These are phyloP conservation scores for Zaprionus davidi DNA, from an alignment of 1,140 invertebrate species.

Conservation along the genomic window DNA sequence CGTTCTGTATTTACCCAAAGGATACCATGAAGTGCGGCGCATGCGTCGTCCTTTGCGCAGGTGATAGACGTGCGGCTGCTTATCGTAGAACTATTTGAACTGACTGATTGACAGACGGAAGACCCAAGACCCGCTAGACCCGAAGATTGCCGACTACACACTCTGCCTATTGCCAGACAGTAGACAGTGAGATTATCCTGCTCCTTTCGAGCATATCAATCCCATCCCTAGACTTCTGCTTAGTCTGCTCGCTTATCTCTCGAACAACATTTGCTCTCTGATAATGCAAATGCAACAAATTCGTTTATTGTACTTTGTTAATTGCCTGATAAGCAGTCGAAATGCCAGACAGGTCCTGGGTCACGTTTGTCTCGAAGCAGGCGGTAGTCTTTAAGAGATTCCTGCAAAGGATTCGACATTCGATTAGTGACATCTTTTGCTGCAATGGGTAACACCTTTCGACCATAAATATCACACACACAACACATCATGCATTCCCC, in stretches of 20 bases:
- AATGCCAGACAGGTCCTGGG: constrained; percentile 18
- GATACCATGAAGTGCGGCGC: constrained; percentile 20
- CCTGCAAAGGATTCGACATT: constrained; percentile 16
- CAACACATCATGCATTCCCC: constrained; percentile 11
- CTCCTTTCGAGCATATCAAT: neutral
- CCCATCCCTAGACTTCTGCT: neutral
- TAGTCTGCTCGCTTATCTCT: constrained; percentile 28
- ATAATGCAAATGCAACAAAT: constrained; percentile 39
- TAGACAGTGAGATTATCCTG: constrained; percentile 21
- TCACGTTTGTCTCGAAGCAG: constrained; percentile 32
- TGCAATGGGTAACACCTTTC: constrained; percentile 63
- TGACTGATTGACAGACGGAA: constrained; percentile 29
- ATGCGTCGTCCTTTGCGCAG: constrained; percentile 32
- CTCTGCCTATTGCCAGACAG: constrained; percentile 5
- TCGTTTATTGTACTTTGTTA: constrained; percentile 21
- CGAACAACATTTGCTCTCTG: constrained; percentile 24
- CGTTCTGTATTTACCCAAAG: constrained; percentile 36
- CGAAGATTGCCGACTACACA: neutral
- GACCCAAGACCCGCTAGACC: neutral
- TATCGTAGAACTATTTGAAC: constrained; percentile 44
- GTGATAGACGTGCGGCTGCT: constrained; percentile 48
- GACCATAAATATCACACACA: constrained; percentile 59
- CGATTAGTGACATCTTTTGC: constrained; percentile 53
- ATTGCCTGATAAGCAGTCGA: constrained; percentile 34
- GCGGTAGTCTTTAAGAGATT: constrained; percentile 3